Evolutionary conservation across 2,888 invertebrate genomes (phyloP), one percentile per base, ranked within the genome.

Genomic region (Amitus sp.): DNA sequence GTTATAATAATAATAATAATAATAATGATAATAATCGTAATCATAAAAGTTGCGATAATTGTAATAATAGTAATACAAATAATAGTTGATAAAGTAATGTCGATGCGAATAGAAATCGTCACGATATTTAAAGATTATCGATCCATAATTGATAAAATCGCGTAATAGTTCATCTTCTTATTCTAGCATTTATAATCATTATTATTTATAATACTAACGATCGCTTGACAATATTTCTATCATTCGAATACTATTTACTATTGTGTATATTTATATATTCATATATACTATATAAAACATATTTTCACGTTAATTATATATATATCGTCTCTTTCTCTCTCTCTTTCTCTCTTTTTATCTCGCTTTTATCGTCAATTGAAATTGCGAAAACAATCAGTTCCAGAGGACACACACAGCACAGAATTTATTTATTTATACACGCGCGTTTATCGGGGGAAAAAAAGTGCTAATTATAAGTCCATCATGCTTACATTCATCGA

Each of bases 81-180:
- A 71, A 72, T 76, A 76, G 70, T 73, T 71, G 57, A 66, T 62
- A 60, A 56, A 61, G 64, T 64, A 59, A 66, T 63, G 53, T 19
- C 60, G 53, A 65, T 67, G 64, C 65, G 67, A 65, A 70, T 63
- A 67, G 67, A 66, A 70, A 68, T 66, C 64, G 58, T 66, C 65
- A 61, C 69, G 76, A 74, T 77, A 71, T 74, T 77, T 74, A 66
- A 75, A 60, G 67, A 72, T 72, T 69, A 70, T 65, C 76, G 15
- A 37, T 37, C 7, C 75, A 76, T 76, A 77, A 76, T 77, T 74
- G 76, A 76, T 78, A 79, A 78, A 80, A 77, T 77, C 78, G 76
- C 78, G 75, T 78, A 80, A 80, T 81, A 76, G 73, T 74, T 77
- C 71, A 73, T 75, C 72, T 78, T 73, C n/a, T n/a, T n/a, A n/a